These are phyloP conservation scores for Nettapus auritus DNA, from an alignment of 2,113 vertebrate genomes.

Conservation along the genomic window DNA sequence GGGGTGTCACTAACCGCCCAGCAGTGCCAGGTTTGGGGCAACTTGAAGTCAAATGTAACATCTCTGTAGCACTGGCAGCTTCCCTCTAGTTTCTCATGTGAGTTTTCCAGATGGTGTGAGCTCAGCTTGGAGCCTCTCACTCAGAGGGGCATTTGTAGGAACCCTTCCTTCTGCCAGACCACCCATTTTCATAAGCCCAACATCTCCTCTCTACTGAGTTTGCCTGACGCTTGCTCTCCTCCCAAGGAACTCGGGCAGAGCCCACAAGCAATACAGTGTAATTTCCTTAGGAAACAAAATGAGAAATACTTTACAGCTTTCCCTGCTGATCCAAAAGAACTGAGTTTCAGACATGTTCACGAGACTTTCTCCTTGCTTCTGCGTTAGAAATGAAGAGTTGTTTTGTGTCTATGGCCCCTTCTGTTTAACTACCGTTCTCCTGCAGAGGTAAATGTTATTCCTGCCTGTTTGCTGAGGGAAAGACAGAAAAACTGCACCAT, in stretches of 20 bases:
- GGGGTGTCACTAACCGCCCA: background rate
- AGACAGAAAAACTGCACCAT: background rate
- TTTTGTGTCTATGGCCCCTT: background rate
- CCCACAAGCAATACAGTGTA: background rate
- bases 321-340: background rate
- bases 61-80: background rate
- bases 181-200: background rate
- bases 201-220: background rate
- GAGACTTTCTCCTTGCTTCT: background rate
- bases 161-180: background rate
- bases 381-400: background rate
- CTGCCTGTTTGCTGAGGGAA: background rate
- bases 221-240: background rate
- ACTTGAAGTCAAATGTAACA: background rate
- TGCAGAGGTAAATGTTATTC: background rate
- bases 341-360: background rate
- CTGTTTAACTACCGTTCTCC: background rate
- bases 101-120: accelerated
- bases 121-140: background rate
- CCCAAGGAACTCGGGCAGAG: background rate
- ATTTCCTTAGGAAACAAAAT: background rate
- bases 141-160: background rate
- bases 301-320: background rate
- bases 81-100: accelerated
- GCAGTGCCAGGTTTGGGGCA: background rate